Evolutionary conservation across 2,113 vertebrate genomes (phyloP), one percentile per base, ranked within the genome.

Genomic region (Rhea americana): DNA sequence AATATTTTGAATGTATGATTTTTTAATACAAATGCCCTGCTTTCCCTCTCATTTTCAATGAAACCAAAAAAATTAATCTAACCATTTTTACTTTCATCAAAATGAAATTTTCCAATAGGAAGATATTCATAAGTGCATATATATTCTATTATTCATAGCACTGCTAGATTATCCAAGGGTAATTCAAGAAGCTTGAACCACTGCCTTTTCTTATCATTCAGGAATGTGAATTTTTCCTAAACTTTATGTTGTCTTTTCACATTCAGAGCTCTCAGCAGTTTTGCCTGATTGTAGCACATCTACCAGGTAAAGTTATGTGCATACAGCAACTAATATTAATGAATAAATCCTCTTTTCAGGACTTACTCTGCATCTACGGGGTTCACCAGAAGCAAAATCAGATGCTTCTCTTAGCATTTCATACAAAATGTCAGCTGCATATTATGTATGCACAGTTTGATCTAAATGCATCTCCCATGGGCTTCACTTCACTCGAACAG

Each of bases 391-490:
- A 75, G 39, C 13, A 89, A 93, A 91, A 87, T 73, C 66, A 85
- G 22, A 24, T 0, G 8, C 15, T 82, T 96, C 53, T 6, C 0
- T 79, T 82, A 89, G 24, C 47, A 85, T 66, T 80, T 82, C 26
- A 59, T 67, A 51, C 37, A 77, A 89, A 91, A 74, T 87, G 72
- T 77, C 84, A 82, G 66, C 41, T 95, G 59, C n/a, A 14, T 87
- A 80, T 85, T 83, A 77, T 26, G 67, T 43, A 63, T 85, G 65
- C 56, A 70, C 13, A 62, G 56, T 39, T 80, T 85, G 67, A 66
- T 66, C 47, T 87, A 87, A 82, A 59, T 66, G 41, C 37, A 91
- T 41, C 16, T 93, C 65, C 63, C 50, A 12, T 63, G 75, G 61
- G 75, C 77, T 73, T 87, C 87, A 43, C 63, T 59, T 85, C 55